phyloP scores from a whole-genome alignment of 2,888 invertebrate genomes.

The Dyspetes luteomarginatus region DNA sequence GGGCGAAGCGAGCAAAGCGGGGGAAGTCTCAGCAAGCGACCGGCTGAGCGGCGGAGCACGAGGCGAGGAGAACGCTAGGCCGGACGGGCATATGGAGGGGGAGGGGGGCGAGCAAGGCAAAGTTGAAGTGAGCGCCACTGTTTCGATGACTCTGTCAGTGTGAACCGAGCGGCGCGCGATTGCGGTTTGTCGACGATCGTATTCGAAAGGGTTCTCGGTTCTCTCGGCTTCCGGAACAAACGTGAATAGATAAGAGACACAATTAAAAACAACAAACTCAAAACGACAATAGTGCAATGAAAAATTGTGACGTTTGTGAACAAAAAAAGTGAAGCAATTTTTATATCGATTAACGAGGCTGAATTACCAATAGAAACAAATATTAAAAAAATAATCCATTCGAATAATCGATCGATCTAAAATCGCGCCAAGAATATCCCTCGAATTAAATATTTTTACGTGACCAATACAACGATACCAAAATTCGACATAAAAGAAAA shows the following conservation, averaged over 20 bases:
- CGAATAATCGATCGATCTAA: background rate
- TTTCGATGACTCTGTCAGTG: slow-evolving; percentile 67
- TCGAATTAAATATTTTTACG: background rate
- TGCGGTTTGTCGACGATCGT: slow-evolving; percentile 60
- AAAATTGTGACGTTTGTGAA: background rate
- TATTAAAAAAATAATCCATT: background rate
- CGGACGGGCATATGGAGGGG: background rate
- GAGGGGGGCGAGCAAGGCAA: slow-evolving; percentile 37
- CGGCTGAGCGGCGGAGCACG: slow-evolving; percentile 25
- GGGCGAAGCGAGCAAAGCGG: slow-evolving; percentile 1
- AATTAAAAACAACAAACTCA: background rate
- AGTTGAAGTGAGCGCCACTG: slow-evolving; percentile 64
- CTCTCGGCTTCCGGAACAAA: slow-evolving; percentile 14
- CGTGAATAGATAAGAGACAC: background rate
- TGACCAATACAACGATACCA: slow-evolving; percentile 18
- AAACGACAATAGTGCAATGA: background rate
- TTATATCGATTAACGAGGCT: background rate
- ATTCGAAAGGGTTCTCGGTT: slow-evolving; percentile 26
- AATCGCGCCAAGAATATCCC: background rate
- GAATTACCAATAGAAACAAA: background rate
- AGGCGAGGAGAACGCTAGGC: no score
- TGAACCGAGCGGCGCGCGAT: slow-evolving; percentile 64
- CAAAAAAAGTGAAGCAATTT: background rate
- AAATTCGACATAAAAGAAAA: slow-evolving; percentile 1
- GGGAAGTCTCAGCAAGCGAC: slow-evolving; percentile 27